Base-by-base conservation (phyloP, 2,113 vertebrate species). In the Anguilla rostrata region DNA sequence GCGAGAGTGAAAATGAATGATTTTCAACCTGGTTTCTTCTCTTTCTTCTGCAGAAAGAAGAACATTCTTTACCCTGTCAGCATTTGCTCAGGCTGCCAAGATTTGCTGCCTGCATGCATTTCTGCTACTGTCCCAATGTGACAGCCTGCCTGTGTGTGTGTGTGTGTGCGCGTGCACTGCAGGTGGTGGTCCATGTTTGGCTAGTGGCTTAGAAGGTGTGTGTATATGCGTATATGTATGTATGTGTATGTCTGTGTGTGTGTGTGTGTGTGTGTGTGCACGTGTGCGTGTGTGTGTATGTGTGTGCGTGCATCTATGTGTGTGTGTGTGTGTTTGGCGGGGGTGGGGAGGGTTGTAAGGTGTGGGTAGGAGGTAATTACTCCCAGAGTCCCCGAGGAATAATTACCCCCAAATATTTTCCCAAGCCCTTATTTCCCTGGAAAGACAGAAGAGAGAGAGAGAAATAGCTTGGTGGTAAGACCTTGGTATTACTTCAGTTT, bases 321-420 rank as follows among this genome's bases (percentile, higher is more conserved):
- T 75, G 56, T 78, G 78, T 40, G 78, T 46, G 34, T 78, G 84
- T 53, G 49, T 53, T 11, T 53, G 49, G 7, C 11, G 7, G 49
- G 49, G 7, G 49, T 6, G 12, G 49, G 39, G 2, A 16, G 71
- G 78, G 88, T 89, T 89, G 91, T 90, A 91, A 80, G 87, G 71
- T 7, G 87, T 87, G 63, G 87, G 80, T 90, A 87, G 87, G 89
- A 84, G 88, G 83, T 95, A 94, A 95, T 95, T 92, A 93, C 90
- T 95, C 95, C 94, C 95, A 95, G 94, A 93, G 87, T 93, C 93
- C 91, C 91, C 3, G 41, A 88, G 91, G 92, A 93, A 91, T 93
- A 93, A 95, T 93, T 92, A 91, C 84, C 89, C 89, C 87, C 86
- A 89, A 90, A 91, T 92, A 92, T 90, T 90, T 87, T 88, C 87